Evolutionary conservation across 2,888 invertebrate genomes (phyloP).

Genomic region (Yponomeuta cagnagella): DNA sequence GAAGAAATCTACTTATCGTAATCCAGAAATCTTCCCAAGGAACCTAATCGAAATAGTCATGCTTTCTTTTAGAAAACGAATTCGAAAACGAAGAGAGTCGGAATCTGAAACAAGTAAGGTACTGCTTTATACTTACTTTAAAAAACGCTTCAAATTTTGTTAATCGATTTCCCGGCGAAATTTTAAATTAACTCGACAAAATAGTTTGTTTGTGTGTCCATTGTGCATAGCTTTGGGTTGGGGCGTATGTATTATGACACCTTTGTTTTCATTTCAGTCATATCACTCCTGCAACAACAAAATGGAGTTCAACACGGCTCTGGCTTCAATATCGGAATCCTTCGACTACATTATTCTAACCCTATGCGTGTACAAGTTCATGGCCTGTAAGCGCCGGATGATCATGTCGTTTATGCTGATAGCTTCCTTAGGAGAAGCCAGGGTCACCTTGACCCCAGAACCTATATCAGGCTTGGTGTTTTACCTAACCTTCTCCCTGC

Average conservation of each 20-base stretch:
- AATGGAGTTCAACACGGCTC: conserved; percentile 56
- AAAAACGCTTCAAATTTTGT: no score
- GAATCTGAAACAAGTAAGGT: no score
- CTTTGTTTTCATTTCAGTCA: neutral
- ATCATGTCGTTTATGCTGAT: conserved; percentile 48
- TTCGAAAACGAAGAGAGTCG: no score
- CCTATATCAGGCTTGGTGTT: conserved; percentile 54
- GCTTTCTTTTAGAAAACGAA: no score
- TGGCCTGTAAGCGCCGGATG: conserved; percentile 39
- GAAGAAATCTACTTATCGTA: no score
- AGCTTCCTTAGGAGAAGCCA: conserved; percentile 46
- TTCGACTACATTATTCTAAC: conserved; percentile 59
- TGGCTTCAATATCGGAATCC: conserved; percentile 60
- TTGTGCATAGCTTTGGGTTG: no score
- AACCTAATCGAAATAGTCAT: no score
- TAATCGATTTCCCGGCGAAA: no score
- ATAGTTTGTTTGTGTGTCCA: no score
- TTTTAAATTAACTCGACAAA: no score
- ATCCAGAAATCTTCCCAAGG: no score
- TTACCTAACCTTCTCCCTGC: conserved; percentile 58
- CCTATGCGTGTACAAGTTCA: conserved; percentile 46
- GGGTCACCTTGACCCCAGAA: conserved; percentile 47
- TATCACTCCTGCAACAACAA: conserved; percentile 34
- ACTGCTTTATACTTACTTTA: no score
- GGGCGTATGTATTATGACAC: neutral